phyloP scores from a whole-genome alignment of 1,140 invertebrate species.

The Camponotus floridanus region DNA sequence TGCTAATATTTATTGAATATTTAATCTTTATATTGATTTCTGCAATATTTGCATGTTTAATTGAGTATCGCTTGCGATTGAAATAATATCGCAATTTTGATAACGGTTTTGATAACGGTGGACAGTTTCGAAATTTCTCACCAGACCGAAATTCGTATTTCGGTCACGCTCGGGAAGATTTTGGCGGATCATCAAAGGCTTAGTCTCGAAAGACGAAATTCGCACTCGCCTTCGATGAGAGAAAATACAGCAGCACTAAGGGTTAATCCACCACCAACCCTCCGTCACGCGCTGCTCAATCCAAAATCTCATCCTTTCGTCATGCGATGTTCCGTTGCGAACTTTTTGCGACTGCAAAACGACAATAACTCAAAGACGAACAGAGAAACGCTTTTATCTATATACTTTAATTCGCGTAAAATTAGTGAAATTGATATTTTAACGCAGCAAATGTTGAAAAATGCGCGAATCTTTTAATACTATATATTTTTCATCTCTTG shows the following conservation, averaged over 20 bases:
- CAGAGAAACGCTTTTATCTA: not conserved
- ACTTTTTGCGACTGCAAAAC: constrained; percentile 11
- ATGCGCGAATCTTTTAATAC: too few relatives aligned
- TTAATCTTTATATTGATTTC: constrained; percentile 41
- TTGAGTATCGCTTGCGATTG: not conserved
- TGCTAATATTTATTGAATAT: constrained; percentile 46
- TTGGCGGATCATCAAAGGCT: constrained; percentile 75
- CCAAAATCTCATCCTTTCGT: constrained; percentile 55
- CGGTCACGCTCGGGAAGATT: constrained; percentile 73
- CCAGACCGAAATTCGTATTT: constrained; percentile 58
- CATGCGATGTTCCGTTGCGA: constrained; percentile 2
- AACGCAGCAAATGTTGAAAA: not conserved
- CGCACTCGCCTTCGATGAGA: constrained; percentile 64
- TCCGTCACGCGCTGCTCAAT: constrained; percentile 71
- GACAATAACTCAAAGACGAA: not conserved
- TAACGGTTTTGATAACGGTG: not conserved
- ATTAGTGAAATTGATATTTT: constrained; percentile 36
- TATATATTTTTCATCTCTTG: not conserved
- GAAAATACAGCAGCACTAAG: constrained; percentile 62
- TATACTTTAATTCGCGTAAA: constrained; percentile 8
- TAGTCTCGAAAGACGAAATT: constrained; percentile 65
- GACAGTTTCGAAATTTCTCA: not conserved
- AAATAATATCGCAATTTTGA: constrained; percentile 44
- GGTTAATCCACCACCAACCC: constrained; percentile 73
- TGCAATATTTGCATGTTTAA: constrained; percentile 35